Base-by-base conservation (phyloP, 35 echinoderm and acorn worm genomes). In the Anneissia japonica region DNA sequence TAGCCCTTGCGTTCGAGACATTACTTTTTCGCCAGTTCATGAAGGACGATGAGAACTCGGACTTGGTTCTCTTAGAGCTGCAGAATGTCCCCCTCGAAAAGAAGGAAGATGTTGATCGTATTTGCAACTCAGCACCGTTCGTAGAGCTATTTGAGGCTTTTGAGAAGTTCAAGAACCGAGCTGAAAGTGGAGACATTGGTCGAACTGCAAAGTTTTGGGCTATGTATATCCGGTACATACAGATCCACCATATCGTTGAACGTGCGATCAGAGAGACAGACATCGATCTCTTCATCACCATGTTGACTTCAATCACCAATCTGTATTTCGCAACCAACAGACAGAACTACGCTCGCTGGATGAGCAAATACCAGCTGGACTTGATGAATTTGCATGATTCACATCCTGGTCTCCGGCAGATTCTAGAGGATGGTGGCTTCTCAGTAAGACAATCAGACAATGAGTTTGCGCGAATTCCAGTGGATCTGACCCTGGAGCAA, bases 161-260 rank as follows among this genome's bases (percentile, higher is more conserved):
- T 84, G 14, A 46, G 3, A 28, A 32, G 4, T 90, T 72, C 41
- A 17, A 17, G 11, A 21, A 34, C 9, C 11, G 56, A 41, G 77
- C 73, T n/a, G 76, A 38, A 77, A 0, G 3, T 9, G 79, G 81
- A 0, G 73, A 0, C 0, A 55, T 83, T 46, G 87, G 87, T 36
- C 78, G 33, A 3, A 90, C 81, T 28, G 88, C 82, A 0, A 9
- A 78, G 34, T 90, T 46, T 34, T 90, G 88, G 88, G 77, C 84
- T 38, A n/a, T 34, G 16, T 90, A 84, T 51, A 74, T 84, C 9
- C 35, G 77, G 10, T 41, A 76, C 31, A 46, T 90, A 0, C 81
- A 74, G 5, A 11, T 36, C 0, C 84, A 83, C 36, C 37, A 26
- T 16, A 1, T 64, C 35, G 31, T 90, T 43, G 73, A 35, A 1